Percentiles rank a stretch among this genome's conserved stretches.
Evolutionary conservation across 2,113 vertebrate species (phyloP).

Genomic region (Astur gentilis): DNA sequence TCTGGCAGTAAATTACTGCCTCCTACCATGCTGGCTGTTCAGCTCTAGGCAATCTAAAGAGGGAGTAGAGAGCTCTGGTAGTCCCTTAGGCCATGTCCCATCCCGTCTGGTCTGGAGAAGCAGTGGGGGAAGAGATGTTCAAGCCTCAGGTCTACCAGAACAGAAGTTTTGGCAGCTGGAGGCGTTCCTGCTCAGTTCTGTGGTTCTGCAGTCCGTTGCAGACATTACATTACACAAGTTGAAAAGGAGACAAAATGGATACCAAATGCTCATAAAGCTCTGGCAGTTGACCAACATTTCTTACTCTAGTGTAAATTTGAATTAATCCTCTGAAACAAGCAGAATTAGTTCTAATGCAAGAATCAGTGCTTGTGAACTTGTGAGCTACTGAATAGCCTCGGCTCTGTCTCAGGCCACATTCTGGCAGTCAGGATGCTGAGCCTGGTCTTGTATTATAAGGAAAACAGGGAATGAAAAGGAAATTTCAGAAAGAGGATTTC

Average conservation of each 20-base stretch:
- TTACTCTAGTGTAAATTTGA: neutral
- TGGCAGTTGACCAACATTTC: neutral
- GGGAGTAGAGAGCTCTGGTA: neutral
- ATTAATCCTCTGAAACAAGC: neutral
- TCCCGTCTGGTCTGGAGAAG: neutral
- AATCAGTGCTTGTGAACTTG: neutral
- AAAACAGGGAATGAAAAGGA: constrained; percentile 58
- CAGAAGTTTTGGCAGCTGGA: neutral
- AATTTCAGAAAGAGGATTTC: constrained; percentile 57
- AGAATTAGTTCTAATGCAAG: neutral
- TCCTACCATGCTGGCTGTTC: neutral
- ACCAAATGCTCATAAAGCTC: neutral
- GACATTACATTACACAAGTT: neutral
- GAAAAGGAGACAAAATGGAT: neutral
- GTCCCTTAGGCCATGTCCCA: neutral
- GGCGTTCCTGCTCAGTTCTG: neutral
- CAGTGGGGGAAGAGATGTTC: neutral
- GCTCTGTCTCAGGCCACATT: neutral
- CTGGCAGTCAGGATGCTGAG: neutral
- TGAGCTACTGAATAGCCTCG: neutral
- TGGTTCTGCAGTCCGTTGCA: neutral
- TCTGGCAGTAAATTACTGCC: neutral
- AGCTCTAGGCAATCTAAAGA: neutral
- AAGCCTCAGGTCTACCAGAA: neutral
- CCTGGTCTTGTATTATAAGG: neutral